Percentiles rank a stretch among this genome's conserved stretches.
Conservation (phyloP, 2,888 invertebrate species). For the Elmis aenea region DNA sequence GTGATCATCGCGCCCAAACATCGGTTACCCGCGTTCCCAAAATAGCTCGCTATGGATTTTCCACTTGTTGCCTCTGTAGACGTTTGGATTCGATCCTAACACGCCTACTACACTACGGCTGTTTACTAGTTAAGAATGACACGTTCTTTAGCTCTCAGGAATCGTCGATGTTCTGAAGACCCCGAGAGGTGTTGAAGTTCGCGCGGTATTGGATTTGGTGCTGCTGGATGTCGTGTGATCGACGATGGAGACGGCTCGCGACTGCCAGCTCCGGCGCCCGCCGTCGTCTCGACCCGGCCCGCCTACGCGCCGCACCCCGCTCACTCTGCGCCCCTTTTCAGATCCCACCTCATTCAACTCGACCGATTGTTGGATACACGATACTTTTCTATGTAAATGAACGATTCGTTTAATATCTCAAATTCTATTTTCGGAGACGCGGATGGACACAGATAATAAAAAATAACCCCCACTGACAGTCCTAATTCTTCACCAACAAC, state of each 20-base stretch:
- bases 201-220: constrained; percentile 4
- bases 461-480: too few species aligned
- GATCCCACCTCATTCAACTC: constrained; percentile 41
- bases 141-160: too few species aligned
- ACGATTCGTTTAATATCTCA: background rate
- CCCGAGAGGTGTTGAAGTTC: background rate
- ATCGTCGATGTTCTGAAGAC: too few species aligned
- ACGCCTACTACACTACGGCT: too few species aligned
- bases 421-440: background rate
- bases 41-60: constrained; percentile 29
- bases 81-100: too few species aligned
- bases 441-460: too few species aligned
- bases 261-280: constrained; percentile 41
- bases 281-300: constrained; percentile 37
- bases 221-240: constrained; percentile 25
- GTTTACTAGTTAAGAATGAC: too few species aligned
- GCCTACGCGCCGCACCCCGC: constrained; percentile 33
- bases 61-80: constrained; percentile 37
- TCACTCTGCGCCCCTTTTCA: constrained; percentile 25
- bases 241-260: constrained; percentile 46
- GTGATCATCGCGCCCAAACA: constrained; percentile 41
- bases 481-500: too few species aligned
- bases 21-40: constrained; percentile 31
- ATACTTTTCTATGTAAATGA: constrained; percentile 16
- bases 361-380: constrained; percentile 15